A percentile compares a stretch with the other conserved stretches of the same genome.
These are phyloP conservation scores for Salvelinus alpinus DNA, from an alignment of 2,113 vertebrate genomes.

Conservation along the genomic window DNA sequence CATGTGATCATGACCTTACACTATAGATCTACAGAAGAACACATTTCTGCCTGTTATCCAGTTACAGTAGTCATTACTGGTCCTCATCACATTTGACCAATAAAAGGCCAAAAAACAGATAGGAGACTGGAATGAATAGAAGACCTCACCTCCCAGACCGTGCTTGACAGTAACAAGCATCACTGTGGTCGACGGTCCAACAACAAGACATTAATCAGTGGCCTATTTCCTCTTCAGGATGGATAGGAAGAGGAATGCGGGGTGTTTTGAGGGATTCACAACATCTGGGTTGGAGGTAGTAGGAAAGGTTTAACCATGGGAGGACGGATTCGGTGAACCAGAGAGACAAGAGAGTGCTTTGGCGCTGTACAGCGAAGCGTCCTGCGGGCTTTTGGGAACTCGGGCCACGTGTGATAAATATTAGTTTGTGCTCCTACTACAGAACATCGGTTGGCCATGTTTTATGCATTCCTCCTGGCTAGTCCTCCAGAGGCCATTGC, in stretches of 20 bases:
- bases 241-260: not conserved
- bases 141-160: no score
- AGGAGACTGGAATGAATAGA: not conserved
- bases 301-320: not conserved
- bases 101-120: no score
- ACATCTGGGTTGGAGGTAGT: not conserved
- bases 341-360: not conserved
- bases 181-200: not conserved
- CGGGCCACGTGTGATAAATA: not conserved
- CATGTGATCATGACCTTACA: not conserved
- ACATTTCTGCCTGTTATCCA: not conserved
- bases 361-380: not conserved
- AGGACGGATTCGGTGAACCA: not conserved
- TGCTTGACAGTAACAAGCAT: no score
- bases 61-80: not conserved
- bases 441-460: not conserved
- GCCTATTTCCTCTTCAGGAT: not conserved
- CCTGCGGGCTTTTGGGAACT: not conserved
- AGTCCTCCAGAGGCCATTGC: not conserved
- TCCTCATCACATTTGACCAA: no score
- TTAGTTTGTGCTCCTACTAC: slow-evolving; percentile 5
- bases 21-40: not conserved
- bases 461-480: not conserved
- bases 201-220: not conserved
- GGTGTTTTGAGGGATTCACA: not conserved